phyloP scores from a whole-genome alignment of 2,797 vertebrate species.

The Spinibarbus caldwelli region DNA sequence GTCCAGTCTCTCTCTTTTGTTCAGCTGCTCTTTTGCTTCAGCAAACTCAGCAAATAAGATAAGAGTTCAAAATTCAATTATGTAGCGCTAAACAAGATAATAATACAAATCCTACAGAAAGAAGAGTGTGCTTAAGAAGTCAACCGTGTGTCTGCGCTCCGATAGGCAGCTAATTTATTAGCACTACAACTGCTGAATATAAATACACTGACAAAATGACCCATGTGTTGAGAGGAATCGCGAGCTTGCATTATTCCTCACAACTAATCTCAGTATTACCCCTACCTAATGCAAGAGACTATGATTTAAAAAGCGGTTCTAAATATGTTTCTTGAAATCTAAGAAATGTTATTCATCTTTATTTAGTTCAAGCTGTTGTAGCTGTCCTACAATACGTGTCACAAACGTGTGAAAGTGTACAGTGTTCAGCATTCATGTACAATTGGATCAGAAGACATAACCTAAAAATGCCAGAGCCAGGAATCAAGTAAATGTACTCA shows the following conservation, averaged over 20 bases:
- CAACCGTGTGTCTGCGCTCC: constrained; percentile 23
- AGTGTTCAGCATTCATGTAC: not conserved
- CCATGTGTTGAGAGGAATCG: constrained; percentile 34
- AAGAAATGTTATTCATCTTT: not conserved
- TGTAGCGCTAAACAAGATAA: constrained; percentile 53
- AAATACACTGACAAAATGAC: constrained; percentile 59
- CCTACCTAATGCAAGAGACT: not conserved
- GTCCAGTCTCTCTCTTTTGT: constrained; percentile 54
- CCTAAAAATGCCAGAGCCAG: not conserved
- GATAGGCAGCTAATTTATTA: constrained; percentile 53
- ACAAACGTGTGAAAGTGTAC: not conserved
- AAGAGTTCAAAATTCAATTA: constrained; percentile 59
- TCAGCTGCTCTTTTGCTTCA: constrained; percentile 49
- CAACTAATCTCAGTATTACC: constrained; percentile 35
- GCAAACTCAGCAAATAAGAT: constrained; percentile 54
- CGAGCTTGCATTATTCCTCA: constrained; percentile 33
- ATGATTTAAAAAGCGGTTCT: not conserved
- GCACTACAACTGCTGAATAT: constrained; percentile 56
- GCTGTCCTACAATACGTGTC: not conserved
- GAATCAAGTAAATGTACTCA: not conserved
- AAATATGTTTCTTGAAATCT: not conserved
- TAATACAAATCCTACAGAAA: constrained; percentile 59
- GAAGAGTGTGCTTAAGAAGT: constrained; percentile 51
- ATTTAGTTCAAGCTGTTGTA: not conserved
- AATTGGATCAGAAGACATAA: not conserved